These are phyloP conservation scores for Sprattus sprattus DNA, from an alignment of 2,113 vertebrate species.

Conservation along the genomic window DNA sequence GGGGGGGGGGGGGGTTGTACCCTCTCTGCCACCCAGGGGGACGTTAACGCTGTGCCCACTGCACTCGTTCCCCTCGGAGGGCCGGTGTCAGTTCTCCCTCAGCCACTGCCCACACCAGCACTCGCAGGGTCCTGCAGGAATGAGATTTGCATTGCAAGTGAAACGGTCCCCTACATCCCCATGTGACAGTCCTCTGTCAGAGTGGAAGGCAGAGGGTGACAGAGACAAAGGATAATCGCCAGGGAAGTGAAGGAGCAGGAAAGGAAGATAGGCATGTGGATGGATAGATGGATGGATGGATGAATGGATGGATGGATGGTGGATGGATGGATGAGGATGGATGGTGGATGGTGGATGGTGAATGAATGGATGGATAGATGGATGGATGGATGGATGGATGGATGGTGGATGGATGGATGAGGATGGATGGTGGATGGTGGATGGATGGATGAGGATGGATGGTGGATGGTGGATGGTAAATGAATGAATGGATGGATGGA, in stretches of 20 bases:
- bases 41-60: conserved; percentile 34
- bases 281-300: background rate
- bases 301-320: background rate
- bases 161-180: background rate
- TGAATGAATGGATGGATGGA: no score
- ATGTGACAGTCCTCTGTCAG: background rate
- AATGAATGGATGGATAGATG: background rate
- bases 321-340: background rate
- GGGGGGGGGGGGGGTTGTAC: conserved; percentile 48
- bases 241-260: background rate
- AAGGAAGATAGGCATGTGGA: background rate
- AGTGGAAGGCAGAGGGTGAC: background rate
- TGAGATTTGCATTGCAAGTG: conserved; percentile 47
- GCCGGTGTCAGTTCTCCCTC: conserved; percentile 18
- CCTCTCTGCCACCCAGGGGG: conserved; percentile 40
- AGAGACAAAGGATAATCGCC: background rate
- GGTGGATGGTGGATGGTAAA: background rate
- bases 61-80: background rate
- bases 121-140: conserved; percentile 39
- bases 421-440: background rate
- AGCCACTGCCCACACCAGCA: conserved; percentile 40
- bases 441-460: background rate
- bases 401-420: background rate
- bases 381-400: background rate
- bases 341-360: background rate